Base-by-base conservation (phyloP, 1,140 invertebrate species). In the Andrena cerasifolii region DNA sequence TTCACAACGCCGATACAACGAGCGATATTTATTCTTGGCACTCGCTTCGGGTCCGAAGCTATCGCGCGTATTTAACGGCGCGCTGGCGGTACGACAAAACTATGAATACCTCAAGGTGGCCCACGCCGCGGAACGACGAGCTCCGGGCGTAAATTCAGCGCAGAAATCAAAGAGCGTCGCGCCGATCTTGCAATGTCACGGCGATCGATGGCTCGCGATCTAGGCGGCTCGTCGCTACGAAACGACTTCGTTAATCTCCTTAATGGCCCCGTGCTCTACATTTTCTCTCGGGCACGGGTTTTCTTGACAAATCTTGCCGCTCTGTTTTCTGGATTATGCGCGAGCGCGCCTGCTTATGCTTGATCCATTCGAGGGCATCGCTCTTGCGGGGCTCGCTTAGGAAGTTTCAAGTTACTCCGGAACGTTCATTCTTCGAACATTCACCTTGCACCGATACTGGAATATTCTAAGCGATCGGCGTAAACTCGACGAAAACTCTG, bases 101-200 rank as follows among this genome's bases (percentile, higher is more conserved):
- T 90, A 90, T 88, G 87, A 88, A 90, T 90, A 89, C 76, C 77
- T 85, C 84, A 87, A 88, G 85, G 86, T 78, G 66, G 82, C 82
- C n/a, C 67, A 49, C 31, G 12, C 45, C 33, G 58, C 68, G 71
- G n/a, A 72, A 63, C 68, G 75, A 75, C 67, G 12, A 16, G 21
- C 1, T 24, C 51, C 4, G 0, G 21, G 4, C 26, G 33, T 5
- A 16, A 33, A 14, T 31, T 33, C 21, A 24, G 12, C 8, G 16
- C 8, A 8, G 43, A 70, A 59, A 71, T 65, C 43, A 59, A 26
- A 31, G 54, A 10, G 10, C 12, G n/a, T 7, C 40, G 28, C 33
- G 28, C 66, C 61, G 63, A 68, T 75, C 28, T 24, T 0, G 51
- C 62, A 58, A 47, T 75, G 62, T 67, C 62, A 67, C 26, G 63